Conservation (phyloP, 1,140 invertebrate species). For the Platorchestia sp. region DNA sequence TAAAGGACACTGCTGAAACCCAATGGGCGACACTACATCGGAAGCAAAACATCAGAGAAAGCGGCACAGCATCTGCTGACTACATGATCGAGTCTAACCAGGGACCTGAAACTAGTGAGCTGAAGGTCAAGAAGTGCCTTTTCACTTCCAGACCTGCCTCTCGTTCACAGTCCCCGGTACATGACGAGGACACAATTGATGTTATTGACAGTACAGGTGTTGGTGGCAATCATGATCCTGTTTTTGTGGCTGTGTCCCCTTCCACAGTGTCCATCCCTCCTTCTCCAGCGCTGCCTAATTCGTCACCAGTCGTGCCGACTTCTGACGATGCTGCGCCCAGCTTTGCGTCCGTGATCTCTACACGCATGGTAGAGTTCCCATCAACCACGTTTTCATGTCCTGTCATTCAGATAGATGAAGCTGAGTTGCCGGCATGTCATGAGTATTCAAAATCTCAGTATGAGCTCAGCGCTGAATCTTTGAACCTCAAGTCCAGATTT, state of each 20-base stretch:
- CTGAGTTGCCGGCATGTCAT: not conserved
- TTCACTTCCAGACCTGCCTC: not conserved
- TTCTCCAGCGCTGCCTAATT: not conserved
- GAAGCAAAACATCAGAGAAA: not conserved
- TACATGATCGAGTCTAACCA: not conserved
- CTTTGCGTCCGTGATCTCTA: not conserved
- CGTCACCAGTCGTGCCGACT: not conserved
- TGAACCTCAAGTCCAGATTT: not conserved
- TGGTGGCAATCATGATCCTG: not conserved
- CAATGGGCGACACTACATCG: constrained; percentile 13
- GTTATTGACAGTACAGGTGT: not conserved
- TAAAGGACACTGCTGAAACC: constrained; percentile 27
- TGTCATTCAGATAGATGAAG: constrained; percentile 23
- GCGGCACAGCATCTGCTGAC: not conserved
- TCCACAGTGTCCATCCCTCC: not conserved
- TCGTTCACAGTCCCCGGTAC: not conserved
- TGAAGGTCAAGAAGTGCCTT: constrained; percentile 17
- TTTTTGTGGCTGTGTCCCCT: constrained; percentile 3
- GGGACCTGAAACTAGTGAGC: not conserved
- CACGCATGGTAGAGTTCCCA: not conserved
- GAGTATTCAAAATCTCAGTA: not conserved
- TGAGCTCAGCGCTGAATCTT: not conserved
- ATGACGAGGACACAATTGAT: constrained; percentile 17
- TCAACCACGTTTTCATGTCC: not conserved
- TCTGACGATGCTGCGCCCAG: not conserved